These are phyloP conservation scores for Nephila pilipes DNA, from an alignment of 1,140 invertebrate species.

Conservation along the genomic window DNA sequence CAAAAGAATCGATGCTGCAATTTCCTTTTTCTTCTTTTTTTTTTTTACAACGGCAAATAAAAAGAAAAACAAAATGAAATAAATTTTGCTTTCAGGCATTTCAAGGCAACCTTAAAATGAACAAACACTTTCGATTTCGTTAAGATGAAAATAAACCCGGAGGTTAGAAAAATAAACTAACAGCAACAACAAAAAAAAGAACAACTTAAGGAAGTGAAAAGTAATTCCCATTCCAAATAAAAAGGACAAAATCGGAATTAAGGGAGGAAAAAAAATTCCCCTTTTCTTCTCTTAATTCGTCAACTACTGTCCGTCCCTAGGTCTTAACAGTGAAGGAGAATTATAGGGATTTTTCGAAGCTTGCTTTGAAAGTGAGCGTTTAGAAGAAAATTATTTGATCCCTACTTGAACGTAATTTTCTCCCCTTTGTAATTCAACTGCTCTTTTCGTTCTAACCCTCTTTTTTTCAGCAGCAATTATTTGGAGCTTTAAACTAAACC, in stretches of 20 bases:
- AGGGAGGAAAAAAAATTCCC: conserved; percentile 23
- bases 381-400: conserved; percentile 76
- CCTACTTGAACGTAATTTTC: conserved; percentile 73
- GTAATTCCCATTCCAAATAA: conserved; percentile 70
- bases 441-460: conserved; percentile 27
- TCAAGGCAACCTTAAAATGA: conserved; percentile 67
- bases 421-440: conserved; percentile 57
- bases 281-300: conserved; percentile 71
- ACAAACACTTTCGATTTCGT: conserved; percentile 75
- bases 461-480: conserved; percentile 70
- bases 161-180: conserved; percentile 57
- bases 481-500: conserved; percentile 69
- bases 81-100: conserved; percentile 52
- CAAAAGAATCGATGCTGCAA: conserved; percentile 27
- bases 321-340: conserved; percentile 70
- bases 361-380: conserved; percentile 69
- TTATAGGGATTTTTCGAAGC: conserved; percentile 71
- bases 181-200: conserved; percentile 16
- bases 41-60: background rate
- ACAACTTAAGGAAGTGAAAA: conserved; percentile 76
- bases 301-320: conserved; percentile 55
- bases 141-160: conserved; percentile 71
- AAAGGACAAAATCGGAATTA: conserved; percentile 38
- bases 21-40: background rate
- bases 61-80: conserved; percentile 32